phyloP scores from a whole-genome alignment of 2,797 vertebrate species.

The Etheostoma perlongum region DNA sequence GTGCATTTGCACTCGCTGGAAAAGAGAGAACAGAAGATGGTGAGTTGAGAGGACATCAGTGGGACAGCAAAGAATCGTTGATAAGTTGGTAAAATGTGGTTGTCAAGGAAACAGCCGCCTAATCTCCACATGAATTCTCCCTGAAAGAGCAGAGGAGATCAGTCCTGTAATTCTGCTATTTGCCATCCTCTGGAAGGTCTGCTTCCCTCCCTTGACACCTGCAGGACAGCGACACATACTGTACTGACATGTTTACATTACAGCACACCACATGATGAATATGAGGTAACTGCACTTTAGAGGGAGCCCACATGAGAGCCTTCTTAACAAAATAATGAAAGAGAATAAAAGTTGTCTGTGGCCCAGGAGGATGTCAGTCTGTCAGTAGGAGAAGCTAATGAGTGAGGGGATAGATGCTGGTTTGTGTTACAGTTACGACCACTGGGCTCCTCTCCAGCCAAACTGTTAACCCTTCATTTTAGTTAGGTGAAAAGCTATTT shows the following conservation, averaged over 20 bases:
- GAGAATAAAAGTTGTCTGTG: neutral
- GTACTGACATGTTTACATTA: constrained; percentile 24
- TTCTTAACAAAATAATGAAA: neutral
- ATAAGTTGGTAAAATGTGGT: constrained; percentile 61
- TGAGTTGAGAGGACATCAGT: constrained; percentile 9
- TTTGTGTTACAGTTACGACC: neutral
- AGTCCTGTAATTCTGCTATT: constrained; percentile 18
- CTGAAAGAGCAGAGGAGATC: constrained; percentile 28
- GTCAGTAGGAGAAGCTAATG: neutral
- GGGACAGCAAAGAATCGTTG: constrained; percentile 7
- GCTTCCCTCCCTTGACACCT: constrained; percentile 24
- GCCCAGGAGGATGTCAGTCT: neutral
- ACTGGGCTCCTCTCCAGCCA: no score
- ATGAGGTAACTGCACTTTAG: neutral
- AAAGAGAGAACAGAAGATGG: neutral
- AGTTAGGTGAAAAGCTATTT: constrained; percentile 2
- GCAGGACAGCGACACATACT: neutral
- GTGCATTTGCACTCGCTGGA: neutral
- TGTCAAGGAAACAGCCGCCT: constrained; percentile 74
- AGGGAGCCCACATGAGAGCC: constrained; percentile 5
- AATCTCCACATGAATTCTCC: constrained; percentile 60
- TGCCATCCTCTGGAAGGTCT: constrained; percentile 27
- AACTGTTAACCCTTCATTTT: neutral
- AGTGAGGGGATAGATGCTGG: neutral
- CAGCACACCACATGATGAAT: neutral